Base-by-base conservation (phyloP, 1,140 invertebrate species). In the Diprion similis region DNA sequence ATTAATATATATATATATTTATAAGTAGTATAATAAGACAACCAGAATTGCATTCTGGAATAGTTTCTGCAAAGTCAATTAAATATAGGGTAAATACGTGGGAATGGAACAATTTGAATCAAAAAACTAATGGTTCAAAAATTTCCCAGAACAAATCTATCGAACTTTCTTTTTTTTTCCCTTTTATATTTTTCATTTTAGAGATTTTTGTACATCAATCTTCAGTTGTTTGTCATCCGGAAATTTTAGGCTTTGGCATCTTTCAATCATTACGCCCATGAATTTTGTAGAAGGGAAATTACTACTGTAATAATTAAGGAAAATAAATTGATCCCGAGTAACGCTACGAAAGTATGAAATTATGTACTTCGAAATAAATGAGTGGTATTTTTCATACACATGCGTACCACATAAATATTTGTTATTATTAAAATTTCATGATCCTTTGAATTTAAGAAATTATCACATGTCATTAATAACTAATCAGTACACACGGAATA, bases 1-100 rank as follows among this genome's bases (percentile, higher is more conserved):
- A 45, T 18, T 24, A 71, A 70, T 70, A 13, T 45, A 70, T 15
- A 70, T 70, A 70, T 70, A 45, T 70, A 13, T n/a, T n/a, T 68
- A 19, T 70, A 70, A 46, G 45, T 46, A 37, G 48, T 45, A 46
- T 10, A 70, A 68, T 46, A 70, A 37, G 45, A 70, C 68, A 70
- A 47, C 48, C 68, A 46, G 68, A 10, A 70, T 37, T n/a, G 13
- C 18, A 8, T 68, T 46, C 13, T 15, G 48, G 17, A 11, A 7
- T 37, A 37, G 6, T 37, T 37, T 37, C 24, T 37, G 24, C 24
- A 37, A 37, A 37, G 24, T 37, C 6, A 37, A 37, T 37, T 37
- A 37, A 6, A 37, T 37, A 37, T 37, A 37, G 24, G 24, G 24
- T 37, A 37, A 37, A 37, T 37, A 37, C 1, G 24, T 37, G 24